Base-by-base conservation (phyloP, 2,797 vertebrate genomes). In the Platyrinchus mystaceus region DNA sequence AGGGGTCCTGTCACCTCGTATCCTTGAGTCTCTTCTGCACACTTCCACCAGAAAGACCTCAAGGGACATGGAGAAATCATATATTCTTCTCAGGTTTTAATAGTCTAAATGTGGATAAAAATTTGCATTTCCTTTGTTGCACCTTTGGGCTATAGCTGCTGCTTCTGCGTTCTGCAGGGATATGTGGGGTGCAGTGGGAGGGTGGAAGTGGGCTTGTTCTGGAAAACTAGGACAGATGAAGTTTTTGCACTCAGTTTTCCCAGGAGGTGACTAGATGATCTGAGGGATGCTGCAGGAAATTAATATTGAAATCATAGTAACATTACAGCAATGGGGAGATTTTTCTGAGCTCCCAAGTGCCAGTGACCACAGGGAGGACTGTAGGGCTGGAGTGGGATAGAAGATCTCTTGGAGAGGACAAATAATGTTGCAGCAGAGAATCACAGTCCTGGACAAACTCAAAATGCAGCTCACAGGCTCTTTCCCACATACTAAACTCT, bases 191-290 rank as follows among this genome's bases (percentile, higher is more conserved):
- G 90, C 79, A 50, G 83, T 71, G 73, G 90, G 93, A 86, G 89
- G 91, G 90, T 69, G 55, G 76, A 55, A 66, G 76, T 44, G 76
- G 83, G 83, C 55, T 94, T 12, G 3, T 53, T 89, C 79, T 82
- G 73, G 62, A 90, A 93, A 94, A 94, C 47, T 93, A 86, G 95
- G 87, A 66, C 90, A 90, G 43, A 71, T 21, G 15, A 80, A 70
- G 56, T 58, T 85, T 95, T 50, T 60, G 14, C 37, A 28, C 27
- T 78, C 4, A 2, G 1, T 84, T 87, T 92, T 94, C 84, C 88
- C 74, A 49, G 16, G 80, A 86, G 91, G 39, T 47, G 49, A 62
- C 41, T 74, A 23, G 55, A 67, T 67, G 70, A 70, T 92, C 27
- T 14, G 66, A 55, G 55, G 66, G 87, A 64, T 69, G 30, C 39